A percentile compares a stretch with the other conserved stretches of the same genome.
phyloP scores from a whole-genome alignment of 2,113 vertebrate species.

The Pyrgilauda ruficollis region DNA sequence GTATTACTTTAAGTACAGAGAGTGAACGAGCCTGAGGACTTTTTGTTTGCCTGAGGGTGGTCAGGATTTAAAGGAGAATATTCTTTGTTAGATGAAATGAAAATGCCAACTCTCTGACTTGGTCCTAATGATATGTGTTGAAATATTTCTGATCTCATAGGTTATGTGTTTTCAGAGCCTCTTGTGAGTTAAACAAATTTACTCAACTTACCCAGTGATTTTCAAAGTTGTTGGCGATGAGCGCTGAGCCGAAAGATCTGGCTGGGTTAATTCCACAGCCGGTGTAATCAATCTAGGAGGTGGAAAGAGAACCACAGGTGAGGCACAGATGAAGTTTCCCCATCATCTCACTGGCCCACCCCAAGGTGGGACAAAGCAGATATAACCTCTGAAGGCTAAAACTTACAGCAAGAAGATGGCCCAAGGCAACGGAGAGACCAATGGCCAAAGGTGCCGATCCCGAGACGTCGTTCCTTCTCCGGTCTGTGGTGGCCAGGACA shows the following conservation, averaged over 20 bases:
- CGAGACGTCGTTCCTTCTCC: slow-evolving; percentile 85
- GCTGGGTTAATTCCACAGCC: slow-evolving; percentile 98
- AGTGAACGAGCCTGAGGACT: not conserved
- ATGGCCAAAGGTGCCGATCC: slow-evolving; percentile 92
- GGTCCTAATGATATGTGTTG: accelerated
- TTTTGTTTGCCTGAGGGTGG: not conserved
- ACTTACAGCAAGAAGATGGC: slow-evolving; percentile 93
- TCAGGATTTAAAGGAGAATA: not conserved
- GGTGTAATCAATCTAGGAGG: slow-evolving; percentile 90
- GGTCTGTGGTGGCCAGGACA: slow-evolving; percentile 92
- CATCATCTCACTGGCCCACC: too few relatives aligned
- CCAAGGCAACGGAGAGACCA: slow-evolving; percentile 90
- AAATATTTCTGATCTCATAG: not conserved
- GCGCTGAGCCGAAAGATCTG: slow-evolving; percentile 89
- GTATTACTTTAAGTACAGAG: not conserved
- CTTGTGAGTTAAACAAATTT: not conserved
- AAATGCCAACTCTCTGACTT: not conserved
- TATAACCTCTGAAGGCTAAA: not conserved
- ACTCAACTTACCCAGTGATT: slow-evolving; percentile 89
- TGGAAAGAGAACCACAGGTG: not conserved
- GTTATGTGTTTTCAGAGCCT: not conserved
- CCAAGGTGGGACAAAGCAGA: not conserved
- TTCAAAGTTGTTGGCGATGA: slow-evolving; percentile 82
- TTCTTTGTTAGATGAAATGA: not conserved
- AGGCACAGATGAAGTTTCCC: not conserved